Evolutionary conservation across 2,888 invertebrate species (phyloP).

Genomic region (Cerastoderma edule): DNA sequence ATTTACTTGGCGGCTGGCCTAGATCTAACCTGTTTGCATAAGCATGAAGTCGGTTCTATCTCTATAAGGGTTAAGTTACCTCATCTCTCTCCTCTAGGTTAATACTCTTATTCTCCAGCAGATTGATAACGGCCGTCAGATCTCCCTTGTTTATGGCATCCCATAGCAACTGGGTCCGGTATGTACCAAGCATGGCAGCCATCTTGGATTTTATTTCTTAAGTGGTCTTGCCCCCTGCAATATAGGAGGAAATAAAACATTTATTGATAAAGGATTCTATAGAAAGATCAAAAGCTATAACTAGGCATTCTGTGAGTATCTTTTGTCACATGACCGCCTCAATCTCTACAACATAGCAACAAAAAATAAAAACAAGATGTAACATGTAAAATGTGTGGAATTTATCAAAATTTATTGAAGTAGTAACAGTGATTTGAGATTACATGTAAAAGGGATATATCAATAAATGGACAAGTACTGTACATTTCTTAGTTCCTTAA

Average conservation of each 20-base stretch:
- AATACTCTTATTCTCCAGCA: conserved; percentile 93
- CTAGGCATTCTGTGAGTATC: background rate
- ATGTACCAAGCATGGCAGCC: conserved; percentile 63
- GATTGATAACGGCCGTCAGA: conserved; percentile 90
- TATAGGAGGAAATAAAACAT: background rate
- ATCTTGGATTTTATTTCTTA: conserved; percentile 8
- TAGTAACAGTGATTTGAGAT: too few relatives aligned
- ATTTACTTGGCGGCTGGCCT: too few relatives aligned
- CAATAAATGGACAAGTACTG: too few relatives aligned
- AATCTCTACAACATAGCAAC: background rate
- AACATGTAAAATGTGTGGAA: background rate
- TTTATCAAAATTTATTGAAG: too few relatives aligned
- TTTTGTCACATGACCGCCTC: background rate
- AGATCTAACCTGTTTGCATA: too few relatives aligned
- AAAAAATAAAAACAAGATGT: background rate
- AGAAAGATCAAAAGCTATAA: background rate
- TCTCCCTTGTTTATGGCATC: conserved; percentile 85
- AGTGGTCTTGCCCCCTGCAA: background rate
- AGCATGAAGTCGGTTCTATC: too few relatives aligned
- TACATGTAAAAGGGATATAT: too few relatives aligned
- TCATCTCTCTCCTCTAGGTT: conserved; percentile 94
- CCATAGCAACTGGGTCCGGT: conserved; percentile 78
- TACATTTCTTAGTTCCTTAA: too few relatives aligned
- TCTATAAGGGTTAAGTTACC: conserved; percentile 87
- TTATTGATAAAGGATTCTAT: background rate